These are phyloP conservation scores for Myotis davidii DNA, from an alignment of 2,113 vertebrate genomes.

Conservation along the genomic window DNA sequence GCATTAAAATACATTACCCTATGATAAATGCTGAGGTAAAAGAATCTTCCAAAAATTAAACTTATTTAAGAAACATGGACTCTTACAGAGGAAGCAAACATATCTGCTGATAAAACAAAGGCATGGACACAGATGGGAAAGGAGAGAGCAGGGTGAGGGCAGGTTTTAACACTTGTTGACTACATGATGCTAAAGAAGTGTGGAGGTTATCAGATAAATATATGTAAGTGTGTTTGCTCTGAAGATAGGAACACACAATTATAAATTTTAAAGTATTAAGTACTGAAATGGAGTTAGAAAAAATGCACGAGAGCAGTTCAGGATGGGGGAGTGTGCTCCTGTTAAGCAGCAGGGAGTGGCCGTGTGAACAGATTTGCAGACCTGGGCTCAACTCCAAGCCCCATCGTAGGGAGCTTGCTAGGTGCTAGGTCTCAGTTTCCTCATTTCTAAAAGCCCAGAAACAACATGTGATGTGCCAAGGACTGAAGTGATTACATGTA, in stretches of 20 bases:
- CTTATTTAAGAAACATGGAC: background rate
- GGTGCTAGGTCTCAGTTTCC: background rate
- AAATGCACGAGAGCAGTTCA: rapidly evolving
- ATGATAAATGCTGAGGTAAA: background rate
- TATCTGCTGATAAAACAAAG: background rate
- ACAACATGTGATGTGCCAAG: background rate
- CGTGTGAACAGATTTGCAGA: background rate
- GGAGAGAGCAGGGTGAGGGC: rapidly evolving
- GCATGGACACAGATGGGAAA: background rate
- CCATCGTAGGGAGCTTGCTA: rapidly evolving
- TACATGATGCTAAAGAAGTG: background rate
- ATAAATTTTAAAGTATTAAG: background rate
- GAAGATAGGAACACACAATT: background rate
- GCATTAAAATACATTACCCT: background rate
- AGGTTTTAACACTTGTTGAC: background rate
- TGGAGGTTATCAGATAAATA: background rate
- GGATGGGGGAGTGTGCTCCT: background rate
- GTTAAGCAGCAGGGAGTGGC: background rate
- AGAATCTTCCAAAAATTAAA: background rate
- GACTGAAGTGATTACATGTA: background rate
- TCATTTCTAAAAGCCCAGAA: background rate
- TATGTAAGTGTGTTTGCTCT: background rate
- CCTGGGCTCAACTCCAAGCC: background rate
- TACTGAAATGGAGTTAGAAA: background rate
- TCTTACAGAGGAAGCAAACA: background rate